Conservation (phyloP, 2,113 vertebrate species). For the Arvicanthis niloticus region DNA sequence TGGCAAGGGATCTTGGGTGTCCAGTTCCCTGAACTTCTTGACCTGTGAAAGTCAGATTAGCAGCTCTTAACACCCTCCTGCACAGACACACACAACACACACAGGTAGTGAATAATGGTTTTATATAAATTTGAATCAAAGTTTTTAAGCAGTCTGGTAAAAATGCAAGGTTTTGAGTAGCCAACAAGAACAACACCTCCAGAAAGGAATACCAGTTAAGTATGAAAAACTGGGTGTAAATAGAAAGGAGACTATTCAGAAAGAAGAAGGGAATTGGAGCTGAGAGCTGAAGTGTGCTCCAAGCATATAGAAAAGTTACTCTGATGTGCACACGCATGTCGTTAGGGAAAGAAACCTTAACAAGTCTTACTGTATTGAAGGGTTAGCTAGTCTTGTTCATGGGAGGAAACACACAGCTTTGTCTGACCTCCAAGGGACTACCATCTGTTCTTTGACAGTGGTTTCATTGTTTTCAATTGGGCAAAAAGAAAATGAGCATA, state of each 20-base stretch:
- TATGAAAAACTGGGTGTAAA: not conserved
- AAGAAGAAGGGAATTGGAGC: not conserved
- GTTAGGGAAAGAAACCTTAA: not conserved
- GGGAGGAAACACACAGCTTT: not conserved
- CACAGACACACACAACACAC: too few relatives aligned
- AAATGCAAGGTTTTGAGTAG: not conserved
- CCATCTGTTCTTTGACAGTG: not conserved
- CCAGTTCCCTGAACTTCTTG: not conserved
- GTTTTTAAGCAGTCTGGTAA: not conserved
- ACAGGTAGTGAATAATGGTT: not conserved
- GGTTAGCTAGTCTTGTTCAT: not conserved
- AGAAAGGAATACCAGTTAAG: not conserved
- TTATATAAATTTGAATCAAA: not conserved
- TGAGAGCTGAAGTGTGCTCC: too few relatives aligned
- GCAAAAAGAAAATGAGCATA: slow-evolving; percentile 43
- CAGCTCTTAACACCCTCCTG: not conserved
- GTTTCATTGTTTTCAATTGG: slow-evolving; percentile 2
- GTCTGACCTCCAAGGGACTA: not conserved
- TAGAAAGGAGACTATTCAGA: not conserved
- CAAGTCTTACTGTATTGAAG: not conserved
- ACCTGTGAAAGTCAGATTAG: not conserved
- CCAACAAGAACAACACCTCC: not conserved
- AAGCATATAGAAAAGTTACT: not conserved
- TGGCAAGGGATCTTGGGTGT: not conserved
- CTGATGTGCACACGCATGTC: not conserved